Base-by-base conservation (phyloP, 92 coral and sea anemone species). In the Isaurus tuberculatus region DNA sequence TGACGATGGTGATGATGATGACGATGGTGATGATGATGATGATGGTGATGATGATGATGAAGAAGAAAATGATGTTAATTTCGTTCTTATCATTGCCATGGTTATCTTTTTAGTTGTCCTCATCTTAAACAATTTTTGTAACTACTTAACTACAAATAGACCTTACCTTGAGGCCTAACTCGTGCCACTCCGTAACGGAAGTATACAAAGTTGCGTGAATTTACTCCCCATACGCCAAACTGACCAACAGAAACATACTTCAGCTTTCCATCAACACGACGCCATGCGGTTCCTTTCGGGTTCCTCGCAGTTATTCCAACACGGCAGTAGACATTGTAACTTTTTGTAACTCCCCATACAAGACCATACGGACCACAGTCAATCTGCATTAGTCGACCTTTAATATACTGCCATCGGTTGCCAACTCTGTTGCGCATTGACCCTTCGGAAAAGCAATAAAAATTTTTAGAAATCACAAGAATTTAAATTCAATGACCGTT, bases 331-430 rank as follows among this genome's bases (percentile, higher is more conserved):
- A 29, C 32, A 1, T 16, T 32, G 40, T 66, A 66, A 7, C 43
- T 29, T 66, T 17, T 66, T 5, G 36, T 66, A 17, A 66, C 72
- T 30, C 72, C 72, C 72, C 72, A 66, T 36, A 66, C 44, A 3
- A 30, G 44, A 66, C 72, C 72, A 66, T 30, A 66, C 9, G 72
- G 72, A 32, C 72, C 72, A 5, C 43, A 66, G 20, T 66, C 72
- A 19, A 66, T 32, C 3, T 66, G 72, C 72, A 31, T 66, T 8
- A 66, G 43, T 31, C 37, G 72, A 0, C 72, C 72, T 32, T 11
- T 30, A 8, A 66, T 66, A 16, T 43, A 25, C 8, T 30, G 4
- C 72, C 72, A 66, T 5, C 72, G 72, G 36, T 23, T 66, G 20
- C 72, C 72, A 29, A 16, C 72, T 30, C 43, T 31, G 20, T 34